These are phyloP conservation scores for Cavia aperea DNA, from an alignment of 2,113 vertebrate species.

Conservation along the genomic window DNA sequence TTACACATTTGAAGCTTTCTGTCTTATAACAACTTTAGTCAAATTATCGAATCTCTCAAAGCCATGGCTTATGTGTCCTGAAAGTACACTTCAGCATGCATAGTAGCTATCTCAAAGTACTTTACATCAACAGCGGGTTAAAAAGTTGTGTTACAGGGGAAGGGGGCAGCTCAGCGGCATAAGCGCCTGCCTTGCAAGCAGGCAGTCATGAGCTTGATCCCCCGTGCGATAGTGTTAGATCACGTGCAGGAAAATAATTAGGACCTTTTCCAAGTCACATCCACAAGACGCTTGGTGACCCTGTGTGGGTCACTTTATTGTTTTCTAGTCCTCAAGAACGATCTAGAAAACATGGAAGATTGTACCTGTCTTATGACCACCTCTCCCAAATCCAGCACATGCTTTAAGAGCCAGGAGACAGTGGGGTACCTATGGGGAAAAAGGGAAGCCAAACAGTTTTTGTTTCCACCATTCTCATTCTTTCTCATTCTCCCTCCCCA, in stretches of 20 bases:
- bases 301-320: background rate
- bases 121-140: background rate
- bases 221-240: background rate
- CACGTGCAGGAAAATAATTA: background rate
- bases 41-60: slow-evolving; percentile 3
- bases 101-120: background rate
- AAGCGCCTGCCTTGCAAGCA: no score
- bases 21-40: background rate
- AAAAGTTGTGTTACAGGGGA: background rate
- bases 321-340: background rate
- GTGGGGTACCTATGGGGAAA: background rate
- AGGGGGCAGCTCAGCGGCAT: no score
- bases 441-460: background rate
- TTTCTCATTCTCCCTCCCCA: background rate
- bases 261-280: slow-evolving; percentile 31
- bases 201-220: no score
- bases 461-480: background rate
- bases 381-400: background rate
- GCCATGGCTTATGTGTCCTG: background rate
- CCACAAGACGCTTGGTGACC: background rate
- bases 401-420: slow-evolving; percentile 15
- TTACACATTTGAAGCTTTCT: background rate
- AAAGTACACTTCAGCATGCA: background rate
- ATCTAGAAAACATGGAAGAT: slow-evolving; percentile 27
- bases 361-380: slow-evolving; percentile 32